These are phyloP conservation scores for Seladonia tumulorum DNA, from an alignment of 2,888 invertebrate genomes.

Conservation along the genomic window DNA sequence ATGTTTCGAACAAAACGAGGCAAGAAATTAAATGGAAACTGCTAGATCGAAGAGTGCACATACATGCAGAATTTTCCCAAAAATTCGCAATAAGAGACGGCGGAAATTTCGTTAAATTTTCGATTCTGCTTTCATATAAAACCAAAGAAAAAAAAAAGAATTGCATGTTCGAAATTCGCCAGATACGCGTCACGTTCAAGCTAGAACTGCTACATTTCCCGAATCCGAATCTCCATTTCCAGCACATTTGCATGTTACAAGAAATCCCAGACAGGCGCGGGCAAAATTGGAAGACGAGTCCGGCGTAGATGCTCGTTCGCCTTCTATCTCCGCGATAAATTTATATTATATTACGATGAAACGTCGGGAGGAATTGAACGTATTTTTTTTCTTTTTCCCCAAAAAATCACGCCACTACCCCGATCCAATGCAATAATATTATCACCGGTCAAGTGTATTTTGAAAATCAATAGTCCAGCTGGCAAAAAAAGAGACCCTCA, in stretches of 20 bases:
- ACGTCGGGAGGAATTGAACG: neutral
- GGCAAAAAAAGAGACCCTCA: neutral
- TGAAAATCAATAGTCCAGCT: neutral
- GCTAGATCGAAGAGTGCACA: neutral
- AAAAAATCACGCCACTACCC: neutral
- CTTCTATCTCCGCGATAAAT: conserved; percentile 11
- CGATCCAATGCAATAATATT: conserved; percentile 16
- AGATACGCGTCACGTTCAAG: conserved; percentile 12
- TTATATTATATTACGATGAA: conserved; percentile 19
- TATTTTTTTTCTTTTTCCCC: neutral
- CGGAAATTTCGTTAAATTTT: neutral
- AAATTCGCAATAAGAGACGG: neutral
- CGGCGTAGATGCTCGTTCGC: neutral
- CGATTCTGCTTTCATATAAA: neutral
- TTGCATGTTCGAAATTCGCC: neutral
- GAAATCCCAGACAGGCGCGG: conserved; percentile 8
- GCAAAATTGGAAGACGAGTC: conserved; percentile 24
- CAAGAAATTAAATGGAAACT: neutral
- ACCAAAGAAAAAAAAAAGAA: neutral
- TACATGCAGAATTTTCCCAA: too few species aligned
- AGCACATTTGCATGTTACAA: conserved; percentile 29
- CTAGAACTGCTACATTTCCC: conserved; percentile 17
- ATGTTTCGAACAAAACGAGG: neutral
- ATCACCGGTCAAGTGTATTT: neutral
- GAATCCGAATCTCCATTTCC: conserved; percentile 28